These are phyloP conservation scores for Macroramphosus scolopax DNA, from an alignment of 2,797 vertebrate genomes.

Conservation along the genomic window DNA sequence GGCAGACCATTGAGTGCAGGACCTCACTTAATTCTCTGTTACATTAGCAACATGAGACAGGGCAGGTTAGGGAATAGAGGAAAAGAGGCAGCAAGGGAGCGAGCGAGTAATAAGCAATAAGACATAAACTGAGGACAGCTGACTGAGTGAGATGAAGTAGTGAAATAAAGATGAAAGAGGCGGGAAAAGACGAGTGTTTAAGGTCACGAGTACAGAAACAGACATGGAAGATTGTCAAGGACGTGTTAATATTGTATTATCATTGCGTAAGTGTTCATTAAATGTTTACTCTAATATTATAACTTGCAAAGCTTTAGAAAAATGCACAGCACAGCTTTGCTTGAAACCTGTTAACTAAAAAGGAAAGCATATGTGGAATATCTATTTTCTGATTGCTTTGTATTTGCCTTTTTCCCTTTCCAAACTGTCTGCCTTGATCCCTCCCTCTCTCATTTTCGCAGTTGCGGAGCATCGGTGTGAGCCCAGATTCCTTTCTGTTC, in stretches of 20 bases:
- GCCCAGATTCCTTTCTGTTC: constrained; percentile 54
- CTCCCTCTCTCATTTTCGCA: constrained; percentile 16
- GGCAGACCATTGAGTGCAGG: neutral
- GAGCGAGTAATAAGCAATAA: neutral
- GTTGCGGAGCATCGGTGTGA: constrained; percentile 40
- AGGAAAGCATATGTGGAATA: neutral
- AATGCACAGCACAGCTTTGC: neutral
- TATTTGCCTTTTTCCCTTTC: neutral
- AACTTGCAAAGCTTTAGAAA: too few relatives aligned
- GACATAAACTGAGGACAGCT: neutral
- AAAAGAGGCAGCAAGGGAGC: neutral
- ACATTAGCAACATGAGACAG: neutral
- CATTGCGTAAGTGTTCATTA: too few relatives aligned
- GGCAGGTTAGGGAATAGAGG: neutral
- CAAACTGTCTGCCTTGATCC: constrained; percentile 6
- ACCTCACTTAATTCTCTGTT: neutral
- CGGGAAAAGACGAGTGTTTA: neutral
- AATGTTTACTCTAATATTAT: too few relatives aligned
- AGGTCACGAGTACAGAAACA: neutral
- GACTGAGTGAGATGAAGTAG: neutral
- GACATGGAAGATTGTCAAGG: too few relatives aligned
- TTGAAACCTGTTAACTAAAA: too few relatives aligned
- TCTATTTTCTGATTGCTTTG: constrained; percentile 1
- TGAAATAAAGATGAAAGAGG: neutral
- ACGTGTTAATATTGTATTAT: too few relatives aligned